Base-by-base conservation (phyloP, 2,797 vertebrate genomes). In the Danio tinwini region DNA sequence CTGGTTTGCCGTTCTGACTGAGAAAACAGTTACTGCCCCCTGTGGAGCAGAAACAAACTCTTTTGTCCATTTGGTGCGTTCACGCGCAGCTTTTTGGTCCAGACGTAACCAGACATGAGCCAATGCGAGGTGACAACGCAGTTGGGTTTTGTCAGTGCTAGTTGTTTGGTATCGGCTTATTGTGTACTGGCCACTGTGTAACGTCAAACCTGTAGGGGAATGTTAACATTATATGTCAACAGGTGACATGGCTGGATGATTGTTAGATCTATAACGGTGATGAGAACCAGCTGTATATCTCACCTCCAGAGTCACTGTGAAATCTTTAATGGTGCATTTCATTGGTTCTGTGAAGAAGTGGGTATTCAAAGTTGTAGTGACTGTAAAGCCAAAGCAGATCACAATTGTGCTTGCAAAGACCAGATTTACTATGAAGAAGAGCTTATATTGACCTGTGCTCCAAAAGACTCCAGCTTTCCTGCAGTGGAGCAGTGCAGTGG, bases 371-470 rank as follows among this genome's bases (percentile, higher is more conserved):
- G 90, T 86, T 0, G 89, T 89, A 64, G 91, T 87, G 84, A 92
- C 85, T 0, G 90, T 91, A 85, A 94, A 92, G 45, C 91, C 92
- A 17, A 91, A 92, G 17, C 80, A 68, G 17, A 90, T 85, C 90
- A 92, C 92, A 85, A 86, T 84, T 69, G 91, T 87, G 0, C 92
- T 89, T 0, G 91, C 91, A 63, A 91, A 85, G 0, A 90, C 90
- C 83, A 93, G 81, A 87, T 93, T 93, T 44, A 94, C 91, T 73
- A 93, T 71, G 84, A 93, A 91, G 84, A 93, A 91, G 84, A 92
- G 92, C 90, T 93, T 93, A 81, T 93, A 88, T 70, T 91, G 89
- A 55, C 90, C 91, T 21, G 91, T 94, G 83, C 29, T 92, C 91
- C 70, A 91, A 55, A 59, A 93, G 84, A 14, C 90, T 93, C 83